phyloP scores from a whole-genome alignment of 2,797 vertebrate species.

The Alauda arvensis region DNA sequence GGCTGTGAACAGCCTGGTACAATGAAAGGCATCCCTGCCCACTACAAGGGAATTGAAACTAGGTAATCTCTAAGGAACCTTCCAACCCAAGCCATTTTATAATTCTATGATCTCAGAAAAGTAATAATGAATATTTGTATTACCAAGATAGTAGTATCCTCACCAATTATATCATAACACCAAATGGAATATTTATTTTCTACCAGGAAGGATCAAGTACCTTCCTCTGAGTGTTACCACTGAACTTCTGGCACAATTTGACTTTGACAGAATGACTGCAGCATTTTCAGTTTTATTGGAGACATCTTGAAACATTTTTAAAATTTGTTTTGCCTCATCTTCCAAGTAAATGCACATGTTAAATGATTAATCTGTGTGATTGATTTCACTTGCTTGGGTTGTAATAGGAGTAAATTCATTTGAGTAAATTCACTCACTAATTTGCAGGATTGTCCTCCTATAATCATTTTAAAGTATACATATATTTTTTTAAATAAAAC shows the following conservation, averaged over 20 bases:
- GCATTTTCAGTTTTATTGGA: background rate
- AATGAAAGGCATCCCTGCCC: background rate
- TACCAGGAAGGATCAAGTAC: background rate
- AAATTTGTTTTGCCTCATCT: constrained; percentile 10
- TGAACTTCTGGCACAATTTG: background rate
- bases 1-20: background rate
- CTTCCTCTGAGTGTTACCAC: background rate
- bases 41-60: background rate
- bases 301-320: background rate
- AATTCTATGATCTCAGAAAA: background rate
- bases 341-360: background rate
- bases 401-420: background rate
- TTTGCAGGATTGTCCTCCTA: background rate
- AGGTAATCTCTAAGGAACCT: background rate
- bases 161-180: background rate
- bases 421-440: background rate
- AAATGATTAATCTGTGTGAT: background rate
- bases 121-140: background rate
- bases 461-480: background rate
- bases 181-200: background rate
- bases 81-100: background rate
- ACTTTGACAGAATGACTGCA: background rate
- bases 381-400: background rate
- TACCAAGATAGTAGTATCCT: background rate
- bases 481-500: background rate